phyloP scores from a whole-genome alignment of 2,888 invertebrate genomes.

The Elegia similella region DNA sequence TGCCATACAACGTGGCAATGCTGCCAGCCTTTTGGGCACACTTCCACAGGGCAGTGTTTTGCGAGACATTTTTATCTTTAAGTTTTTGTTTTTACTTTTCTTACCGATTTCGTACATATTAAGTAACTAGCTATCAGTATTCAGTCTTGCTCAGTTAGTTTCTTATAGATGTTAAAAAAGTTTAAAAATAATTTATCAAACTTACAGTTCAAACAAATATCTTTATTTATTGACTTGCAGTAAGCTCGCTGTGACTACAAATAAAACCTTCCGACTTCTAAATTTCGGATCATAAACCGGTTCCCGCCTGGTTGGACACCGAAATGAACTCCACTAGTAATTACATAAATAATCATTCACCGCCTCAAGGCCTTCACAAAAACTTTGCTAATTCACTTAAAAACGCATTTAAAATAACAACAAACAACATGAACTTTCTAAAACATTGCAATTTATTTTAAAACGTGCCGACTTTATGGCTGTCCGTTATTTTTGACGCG shows the following conservation, averaged over 20 bases:
- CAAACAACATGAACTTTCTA: conserved; percentile 20
- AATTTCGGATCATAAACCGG: conserved; percentile 10
- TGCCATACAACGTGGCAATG: too few relatives aligned
- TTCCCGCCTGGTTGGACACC: neutral
- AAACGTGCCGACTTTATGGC: conserved; percentile 50
- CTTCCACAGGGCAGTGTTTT: too few relatives aligned
- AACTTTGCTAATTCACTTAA: conserved; percentile 9
- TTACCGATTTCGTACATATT: too few relatives aligned
- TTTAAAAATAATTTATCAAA: neutral
- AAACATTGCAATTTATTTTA: conserved; percentile 28
- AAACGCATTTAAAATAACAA: neutral
- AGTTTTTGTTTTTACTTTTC: too few relatives aligned
- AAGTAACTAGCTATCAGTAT: too few relatives aligned
- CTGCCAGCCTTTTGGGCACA: too few relatives aligned
- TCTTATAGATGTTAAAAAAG: too few relatives aligned
- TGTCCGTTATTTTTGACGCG: conserved; percentile 41
- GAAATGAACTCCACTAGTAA: conserved; percentile 1
- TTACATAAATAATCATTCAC: conserved; percentile 11
- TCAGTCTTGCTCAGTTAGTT: too few relatives aligned
- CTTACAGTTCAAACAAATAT: neutral
- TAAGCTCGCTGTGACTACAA: neutral
- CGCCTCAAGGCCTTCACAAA: conserved; percentile 11
- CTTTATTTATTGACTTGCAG: neutral
- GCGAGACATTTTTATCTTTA: too few relatives aligned
- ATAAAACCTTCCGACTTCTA: neutral